phyloP scores from a whole-genome alignment of 2,888 invertebrate genomes.

The Xiphydria camelus region DNA sequence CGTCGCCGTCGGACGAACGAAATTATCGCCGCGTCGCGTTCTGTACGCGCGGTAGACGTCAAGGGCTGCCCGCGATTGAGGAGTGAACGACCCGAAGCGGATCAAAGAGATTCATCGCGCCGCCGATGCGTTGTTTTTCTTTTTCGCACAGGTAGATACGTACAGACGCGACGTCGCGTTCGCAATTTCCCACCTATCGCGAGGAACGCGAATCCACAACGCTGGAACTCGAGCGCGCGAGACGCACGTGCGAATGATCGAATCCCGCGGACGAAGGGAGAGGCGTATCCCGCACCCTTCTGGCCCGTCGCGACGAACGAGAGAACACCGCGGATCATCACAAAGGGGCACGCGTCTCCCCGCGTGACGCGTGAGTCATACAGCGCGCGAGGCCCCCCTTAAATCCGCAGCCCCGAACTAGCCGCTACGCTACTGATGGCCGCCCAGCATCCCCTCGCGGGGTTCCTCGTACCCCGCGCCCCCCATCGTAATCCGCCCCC shows the following conservation, averaged over 20 bases:
- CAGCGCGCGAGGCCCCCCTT: slow-evolving; percentile 32
- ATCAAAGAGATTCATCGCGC: too few relatives aligned
- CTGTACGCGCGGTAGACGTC: too few relatives aligned
- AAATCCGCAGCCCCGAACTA: slow-evolving; percentile 27
- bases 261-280: background rate
- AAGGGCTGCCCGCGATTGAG: too few relatives aligned
- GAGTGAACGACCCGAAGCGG: too few relatives aligned
- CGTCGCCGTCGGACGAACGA: too few relatives aligned
- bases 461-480: slow-evolving; percentile 14
- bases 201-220: too few relatives aligned
- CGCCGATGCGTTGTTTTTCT: too few relatives aligned
- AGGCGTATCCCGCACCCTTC: slow-evolving; percentile 12
- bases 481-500: slow-evolving; percentile 16
- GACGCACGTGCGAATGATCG: slow-evolving; percentile 1
- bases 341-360: slow-evolving; percentile 40
- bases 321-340: too few relatives aligned
- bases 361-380: slow-evolving; percentile 46
- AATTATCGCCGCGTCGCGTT: too few relatives aligned
- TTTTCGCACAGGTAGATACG: slow-evolving; percentile 24
- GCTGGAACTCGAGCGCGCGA: slow-evolving; percentile 1
- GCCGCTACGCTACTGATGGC: too few relatives aligned
- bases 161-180: too few relatives aligned
- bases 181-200: too few relatives aligned
- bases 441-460: slow-evolving; percentile 23
- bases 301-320: slow-evolving; percentile 9